phyloP scores from a whole-genome alignment of 2,797 vertebrate species.

The Myotis myotis region DNA sequence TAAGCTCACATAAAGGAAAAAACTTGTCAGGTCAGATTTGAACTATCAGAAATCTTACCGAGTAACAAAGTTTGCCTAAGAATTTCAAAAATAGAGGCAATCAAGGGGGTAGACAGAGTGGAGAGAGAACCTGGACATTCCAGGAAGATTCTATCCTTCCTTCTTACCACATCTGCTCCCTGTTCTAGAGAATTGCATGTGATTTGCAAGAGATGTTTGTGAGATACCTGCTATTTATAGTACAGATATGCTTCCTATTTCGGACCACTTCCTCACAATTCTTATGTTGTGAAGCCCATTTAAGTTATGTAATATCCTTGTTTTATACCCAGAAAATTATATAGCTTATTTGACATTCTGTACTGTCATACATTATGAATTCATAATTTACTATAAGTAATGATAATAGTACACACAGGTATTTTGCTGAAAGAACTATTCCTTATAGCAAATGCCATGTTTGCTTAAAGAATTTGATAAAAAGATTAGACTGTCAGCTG shows the following conservation, averaged over 20 bases:
- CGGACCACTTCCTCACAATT: not conserved
- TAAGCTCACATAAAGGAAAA: not conserved
- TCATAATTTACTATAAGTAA: not conserved
- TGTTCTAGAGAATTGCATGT: not conserved
- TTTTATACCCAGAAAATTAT: not conserved
- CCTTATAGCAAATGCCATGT: not conserved
- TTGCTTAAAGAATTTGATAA: not conserved
- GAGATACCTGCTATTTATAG: not conserved
- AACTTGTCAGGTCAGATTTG: not conserved
- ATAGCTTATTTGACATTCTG: not conserved
- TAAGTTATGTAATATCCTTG: not conserved
- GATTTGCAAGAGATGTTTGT: not conserved
- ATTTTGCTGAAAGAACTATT: not conserved
- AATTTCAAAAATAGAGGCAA: not conserved
- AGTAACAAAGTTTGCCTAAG: not conserved
- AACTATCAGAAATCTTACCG: not conserved
- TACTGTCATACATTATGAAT: not conserved
- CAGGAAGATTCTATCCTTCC: not conserved
- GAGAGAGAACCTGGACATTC: not conserved
- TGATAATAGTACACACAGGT: not conserved
- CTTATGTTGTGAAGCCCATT: not conserved
- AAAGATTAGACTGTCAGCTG: not conserved
- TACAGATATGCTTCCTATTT: not conserved
- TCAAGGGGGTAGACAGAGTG: not conserved
- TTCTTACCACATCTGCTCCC: not conserved